phyloP scores from a whole-genome alignment of 2,888 invertebrate genomes.

The Ptycholaimellus sp. region DNA sequence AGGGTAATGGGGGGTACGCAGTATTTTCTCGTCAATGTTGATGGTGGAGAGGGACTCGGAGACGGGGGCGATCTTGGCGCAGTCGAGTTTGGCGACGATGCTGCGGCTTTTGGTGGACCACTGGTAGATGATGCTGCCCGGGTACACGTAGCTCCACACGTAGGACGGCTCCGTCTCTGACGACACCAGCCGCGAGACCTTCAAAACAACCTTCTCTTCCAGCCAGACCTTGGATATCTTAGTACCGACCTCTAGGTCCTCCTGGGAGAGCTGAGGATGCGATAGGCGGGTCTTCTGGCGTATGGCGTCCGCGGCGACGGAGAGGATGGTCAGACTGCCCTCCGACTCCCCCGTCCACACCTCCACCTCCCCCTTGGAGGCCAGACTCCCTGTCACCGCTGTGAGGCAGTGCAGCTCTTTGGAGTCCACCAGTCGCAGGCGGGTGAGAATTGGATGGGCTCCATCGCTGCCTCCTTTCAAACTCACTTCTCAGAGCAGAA shows the following conservation, averaged over 20 bases:
- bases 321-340: slow-evolving; percentile 53
- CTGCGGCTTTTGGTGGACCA: slow-evolving; percentile 48
- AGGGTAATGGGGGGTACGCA: slow-evolving; percentile 3
- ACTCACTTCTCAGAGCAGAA: too few relatives aligned
- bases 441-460: too few relatives aligned
- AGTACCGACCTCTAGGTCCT: too few relatives aligned
- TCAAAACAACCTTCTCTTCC: slow-evolving; percentile 8
- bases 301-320: slow-evolving; percentile 38
- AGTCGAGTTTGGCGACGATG: slow-evolving; percentile 55
- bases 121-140: slow-evolving; percentile 63
- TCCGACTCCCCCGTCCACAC: slow-evolving; percentile 67
- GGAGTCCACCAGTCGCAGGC: not conserved
- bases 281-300: slow-evolving; percentile 36
- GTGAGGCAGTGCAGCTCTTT: not conserved
- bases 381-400: not conserved
- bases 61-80: slow-evolving; percentile 68
- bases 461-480: too few relatives aligned
- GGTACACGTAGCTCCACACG: slow-evolving; percentile 52
- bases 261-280: slow-evolving; percentile 39
- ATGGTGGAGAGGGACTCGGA: slow-evolving; percentile 73
- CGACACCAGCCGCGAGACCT: slow-evolving; percentile 42
- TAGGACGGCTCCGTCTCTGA: slow-evolving; percentile 25
- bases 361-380: slow-evolving; percentile 33
- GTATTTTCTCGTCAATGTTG: slow-evolving; percentile 59
- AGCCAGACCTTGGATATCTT: slow-evolving; percentile 10